Conservation (phyloP, 2,113 vertebrate species). For the Seriola rivoliana region DNA sequence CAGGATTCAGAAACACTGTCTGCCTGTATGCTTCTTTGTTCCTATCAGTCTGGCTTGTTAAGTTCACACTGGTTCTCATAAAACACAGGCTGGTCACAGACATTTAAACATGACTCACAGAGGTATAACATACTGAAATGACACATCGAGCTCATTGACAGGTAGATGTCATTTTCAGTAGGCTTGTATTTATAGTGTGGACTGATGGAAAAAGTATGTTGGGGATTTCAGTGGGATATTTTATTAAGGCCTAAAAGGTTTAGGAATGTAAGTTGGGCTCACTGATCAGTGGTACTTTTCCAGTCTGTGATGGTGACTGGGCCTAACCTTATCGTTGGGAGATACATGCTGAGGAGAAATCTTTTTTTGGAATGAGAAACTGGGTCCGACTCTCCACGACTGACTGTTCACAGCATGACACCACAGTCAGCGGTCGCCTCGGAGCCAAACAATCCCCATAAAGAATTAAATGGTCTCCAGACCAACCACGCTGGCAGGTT, state of each 20-base stretch:
- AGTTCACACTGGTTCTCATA: constrained; percentile 14
- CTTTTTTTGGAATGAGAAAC: constrained; percentile 65
- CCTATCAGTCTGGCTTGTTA: constrained; percentile 2
- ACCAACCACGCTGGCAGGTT: background rate
- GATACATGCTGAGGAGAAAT: constrained; percentile 25
- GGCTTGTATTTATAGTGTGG: constrained; percentile 54
- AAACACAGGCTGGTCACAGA: background rate
- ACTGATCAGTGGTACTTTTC: background rate
- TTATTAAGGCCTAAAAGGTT: constrained; percentile 36
- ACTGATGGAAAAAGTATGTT: constrained; percentile 35
- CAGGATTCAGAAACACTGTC: constrained; percentile 44
- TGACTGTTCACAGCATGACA: constrained; percentile 59
- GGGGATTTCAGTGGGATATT: constrained; percentile 40
- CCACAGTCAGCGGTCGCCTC: constrained; percentile 19
- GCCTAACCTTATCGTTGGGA: constrained; percentile 27
- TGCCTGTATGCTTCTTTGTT: constrained; percentile 43
- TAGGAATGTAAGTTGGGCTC: constrained; percentile 10
- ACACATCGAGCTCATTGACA: constrained; percentile 2
- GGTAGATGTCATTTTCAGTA: constrained; percentile 28
- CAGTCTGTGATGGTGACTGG: constrained; percentile 10
- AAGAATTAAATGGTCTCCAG: constrained; percentile 37
- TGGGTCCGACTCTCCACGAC: constrained; percentile 44
- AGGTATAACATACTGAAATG: background rate
- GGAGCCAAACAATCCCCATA: constrained; percentile 19
- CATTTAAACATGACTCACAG: background rate